Evolutionary conservation across 1,140 invertebrate genomes (phyloP).

Genomic region (Drosophila takahashii): DNA sequence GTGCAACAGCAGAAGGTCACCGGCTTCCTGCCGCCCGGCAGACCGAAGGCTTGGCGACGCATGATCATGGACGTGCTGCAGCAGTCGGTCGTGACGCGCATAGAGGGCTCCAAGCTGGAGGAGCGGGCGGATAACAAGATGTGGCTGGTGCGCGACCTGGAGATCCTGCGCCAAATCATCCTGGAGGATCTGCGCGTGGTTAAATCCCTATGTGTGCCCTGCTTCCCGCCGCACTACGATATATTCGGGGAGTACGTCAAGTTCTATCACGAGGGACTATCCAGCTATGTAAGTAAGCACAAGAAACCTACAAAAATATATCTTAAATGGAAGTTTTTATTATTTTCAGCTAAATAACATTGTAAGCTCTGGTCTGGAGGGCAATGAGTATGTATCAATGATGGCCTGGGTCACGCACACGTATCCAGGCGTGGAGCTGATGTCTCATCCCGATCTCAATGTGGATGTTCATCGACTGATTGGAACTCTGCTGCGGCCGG

Average conservation of each 20-base stretch:
- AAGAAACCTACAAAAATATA: too few relatives aligned
- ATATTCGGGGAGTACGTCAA: slow-evolving; percentile 95
- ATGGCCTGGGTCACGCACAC: slow-evolving; percentile 96
- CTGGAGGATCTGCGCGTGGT: slow-evolving; percentile 96
- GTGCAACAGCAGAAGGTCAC: slow-evolving; percentile 91
- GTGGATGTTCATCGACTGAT: slow-evolving; percentile 88
- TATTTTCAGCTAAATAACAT: slow-evolving; percentile 92
- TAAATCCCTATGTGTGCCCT: slow-evolving; percentile 96
- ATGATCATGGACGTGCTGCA: slow-evolving; percentile 94
- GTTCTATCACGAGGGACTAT: slow-evolving; percentile 97
- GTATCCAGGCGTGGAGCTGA: slow-evolving; percentile 93
- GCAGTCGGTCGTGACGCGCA: slow-evolving; percentile 92
- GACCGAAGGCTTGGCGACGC: slow-evolving; percentile 96
- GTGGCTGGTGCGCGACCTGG: slow-evolving; percentile 94
- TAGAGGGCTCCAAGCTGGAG: slow-evolving; percentile 96
- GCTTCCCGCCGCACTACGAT: slow-evolving; percentile 98
- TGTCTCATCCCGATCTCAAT: slow-evolving; percentile 94
- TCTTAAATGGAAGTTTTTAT: neutral
- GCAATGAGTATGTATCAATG: slow-evolving; percentile 98
- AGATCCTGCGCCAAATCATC: slow-evolving; percentile 94
- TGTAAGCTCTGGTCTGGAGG: slow-evolving; percentile 94
- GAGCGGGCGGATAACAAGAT: slow-evolving; percentile 96
- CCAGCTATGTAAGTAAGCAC: slow-evolving; percentile 90
- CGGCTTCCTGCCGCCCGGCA: slow-evolving; percentile 95
- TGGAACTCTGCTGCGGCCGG: slow-evolving; percentile 90